phyloP scores from a whole-genome alignment of 2,888 invertebrate species.

The Gerosis bhagava region DNA sequence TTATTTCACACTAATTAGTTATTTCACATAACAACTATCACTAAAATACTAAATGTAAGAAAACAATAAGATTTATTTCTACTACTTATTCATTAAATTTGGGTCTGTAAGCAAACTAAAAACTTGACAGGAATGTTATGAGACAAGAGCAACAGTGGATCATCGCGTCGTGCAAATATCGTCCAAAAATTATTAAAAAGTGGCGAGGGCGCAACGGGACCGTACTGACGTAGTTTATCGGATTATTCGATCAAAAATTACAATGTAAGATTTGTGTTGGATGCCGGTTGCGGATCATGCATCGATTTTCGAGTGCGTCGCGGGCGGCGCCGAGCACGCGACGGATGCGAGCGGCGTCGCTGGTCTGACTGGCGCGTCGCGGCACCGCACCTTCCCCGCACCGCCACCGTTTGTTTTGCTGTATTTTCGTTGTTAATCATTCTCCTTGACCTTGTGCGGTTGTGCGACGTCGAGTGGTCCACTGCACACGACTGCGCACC shows the following conservation, averaged over 20 bases:
- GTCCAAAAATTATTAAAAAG: slow-evolving; percentile 56
- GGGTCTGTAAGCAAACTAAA: slow-evolving; percentile 9
- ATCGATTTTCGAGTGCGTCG: slow-evolving; percentile 77
- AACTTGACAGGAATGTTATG: slow-evolving; percentile 36
- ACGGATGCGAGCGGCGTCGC: slow-evolving; percentile 73
- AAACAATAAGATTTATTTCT: no score
- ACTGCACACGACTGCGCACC: slow-evolving; percentile 79
- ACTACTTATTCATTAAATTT: no score
- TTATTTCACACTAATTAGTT: slow-evolving; percentile 4
- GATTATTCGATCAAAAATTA: slow-evolving; percentile 57
- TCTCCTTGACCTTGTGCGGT: slow-evolving; percentile 83
- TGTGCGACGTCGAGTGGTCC: slow-evolving; percentile 81
- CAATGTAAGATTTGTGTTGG: slow-evolving; percentile 55
- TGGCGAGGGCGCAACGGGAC: slow-evolving; percentile 52
- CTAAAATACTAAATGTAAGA: background rate
- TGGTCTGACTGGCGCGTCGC: slow-evolving; percentile 72
- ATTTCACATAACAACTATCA: slow-evolving; percentile 2
- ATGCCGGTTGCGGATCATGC: slow-evolving; percentile 75
- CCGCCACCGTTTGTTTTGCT: slow-evolving; percentile 71
- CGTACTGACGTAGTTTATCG: slow-evolving; percentile 55
- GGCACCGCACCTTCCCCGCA: slow-evolving; percentile 67
- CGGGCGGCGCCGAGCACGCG: slow-evolving; percentile 67
- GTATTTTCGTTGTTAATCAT: slow-evolving; percentile 83
- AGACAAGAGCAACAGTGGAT: slow-evolving; percentile 48
- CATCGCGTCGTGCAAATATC: slow-evolving; percentile 45